Base-by-base conservation (phyloP, 2,113 vertebrate genomes). In the Myiozetetes cayanensis region DNA sequence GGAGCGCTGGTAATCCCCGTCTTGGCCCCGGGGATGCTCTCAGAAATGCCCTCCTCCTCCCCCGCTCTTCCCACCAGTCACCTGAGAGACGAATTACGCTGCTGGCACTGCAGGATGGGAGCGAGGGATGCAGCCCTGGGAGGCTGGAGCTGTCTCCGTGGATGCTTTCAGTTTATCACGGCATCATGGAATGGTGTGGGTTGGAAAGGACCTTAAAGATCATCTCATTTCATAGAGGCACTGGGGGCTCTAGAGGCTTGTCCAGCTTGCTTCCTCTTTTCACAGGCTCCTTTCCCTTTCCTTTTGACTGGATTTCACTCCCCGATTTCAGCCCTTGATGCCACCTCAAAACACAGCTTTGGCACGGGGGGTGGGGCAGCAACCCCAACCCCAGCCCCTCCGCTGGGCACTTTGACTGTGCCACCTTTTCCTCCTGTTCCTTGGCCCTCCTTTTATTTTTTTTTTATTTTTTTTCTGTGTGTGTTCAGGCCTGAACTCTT, bases 331-430 rank as follows among this genome's bases (percentile, higher is more conserved):
- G 20, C 47, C 12, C 53, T 9, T 6, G 41, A 8, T 53, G 12
- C 24, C 59, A 8, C 55, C 71, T 67, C 1, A 1, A 37, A 49
- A 23, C 53, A 12, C 55, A 10, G 66, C 44, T 59, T 56, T 9
- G 20, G 23, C 31, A 4, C 22, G 7, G 19, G 4, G 37, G n/a
- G 24, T 21, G 19, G 44, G 44, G 0, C 56, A 23, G 35, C n/a
- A 28, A 8, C 70, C 12, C 2, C 28, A 44, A 2, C 46, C 44
- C 9, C 15, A 49, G 1, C 25, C n/a, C 31, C 23, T 85, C 56
- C 2, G 1, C 74, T n/a, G 1, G 37, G 7, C 43, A 0, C 74
- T 87, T 87, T 23, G 63, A 41, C 55, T 31, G 74, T 3, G 0
- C 43, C 84, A 62, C 85, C 66, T 72, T 61, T 90, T 65, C 1